phyloP scores from a whole-genome alignment of 2,888 invertebrate species.

The Drosophila seclusa region DNA sequence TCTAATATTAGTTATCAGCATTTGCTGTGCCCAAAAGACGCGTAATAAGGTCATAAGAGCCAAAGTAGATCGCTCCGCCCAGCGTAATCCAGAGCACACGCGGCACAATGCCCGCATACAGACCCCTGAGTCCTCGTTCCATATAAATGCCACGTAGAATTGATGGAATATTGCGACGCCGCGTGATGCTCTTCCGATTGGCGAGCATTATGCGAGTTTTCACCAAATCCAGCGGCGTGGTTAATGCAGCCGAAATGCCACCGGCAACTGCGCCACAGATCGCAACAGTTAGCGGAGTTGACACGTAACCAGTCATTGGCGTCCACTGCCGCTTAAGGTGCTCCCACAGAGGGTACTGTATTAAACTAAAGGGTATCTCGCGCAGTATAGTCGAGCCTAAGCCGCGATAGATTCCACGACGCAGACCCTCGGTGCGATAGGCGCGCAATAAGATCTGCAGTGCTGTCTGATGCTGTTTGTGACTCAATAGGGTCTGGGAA shows the following conservation, averaged over 20 bases:
- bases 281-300: slow-evolving; percentile 90
- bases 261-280: slow-evolving; percentile 95
- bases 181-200: slow-evolving; percentile 85
- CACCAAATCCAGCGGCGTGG: slow-evolving; percentile 98
- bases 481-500: slow-evolving; percentile 87
- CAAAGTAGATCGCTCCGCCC: slow-evolving; percentile 98
- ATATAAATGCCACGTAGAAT: slow-evolving; percentile 87
- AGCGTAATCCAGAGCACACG: slow-evolving; percentile 94
- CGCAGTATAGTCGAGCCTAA: slow-evolving; percentile 91
- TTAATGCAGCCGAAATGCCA: slow-evolving; percentile 93
- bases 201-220: slow-evolving; percentile 99
- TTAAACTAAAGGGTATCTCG: slow-evolving; percentile 97
- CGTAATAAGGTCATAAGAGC: slow-evolving; percentile 91
- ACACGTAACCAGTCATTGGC: slow-evolving; percentile 74
- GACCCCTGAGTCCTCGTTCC: slow-evolving; percentile 89
- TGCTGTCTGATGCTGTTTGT: slow-evolving; percentile 83
- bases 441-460: slow-evolving; percentile 87
- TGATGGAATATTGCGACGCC: slow-evolving; percentile 85
- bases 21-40: slow-evolving; percentile 57
- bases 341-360: slow-evolving; percentile 99
- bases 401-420: slow-evolving; percentile 89
- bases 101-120: slow-evolving; percentile 96
- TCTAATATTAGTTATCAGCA: slow-evolving; percentile 33
- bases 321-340: slow-evolving; percentile 90
- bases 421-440: slow-evolving; percentile 87